These are phyloP conservation scores for Ophonus ardosiacus DNA, from an alignment of 2,888 invertebrate species.

Conservation along the genomic window DNA sequence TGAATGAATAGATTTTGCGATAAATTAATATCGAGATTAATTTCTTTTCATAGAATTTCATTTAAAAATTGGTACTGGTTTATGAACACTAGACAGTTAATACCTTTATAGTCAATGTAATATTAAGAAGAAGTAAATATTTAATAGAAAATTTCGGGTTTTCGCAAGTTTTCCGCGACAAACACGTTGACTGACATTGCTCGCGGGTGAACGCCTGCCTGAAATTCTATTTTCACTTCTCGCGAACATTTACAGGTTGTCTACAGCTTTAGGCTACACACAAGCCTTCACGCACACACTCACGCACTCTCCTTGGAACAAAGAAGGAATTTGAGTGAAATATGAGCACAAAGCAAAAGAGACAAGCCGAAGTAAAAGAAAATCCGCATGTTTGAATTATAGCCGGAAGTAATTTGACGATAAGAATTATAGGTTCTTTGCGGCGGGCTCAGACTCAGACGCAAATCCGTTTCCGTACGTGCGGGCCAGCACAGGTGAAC, in stretches of 20 bases:
- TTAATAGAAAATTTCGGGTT: neutral
- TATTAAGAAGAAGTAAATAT: neutral
- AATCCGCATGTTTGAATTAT: conserved; percentile 61
- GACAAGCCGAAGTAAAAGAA: conserved; percentile 58
- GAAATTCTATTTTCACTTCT: conserved; percentile 25
- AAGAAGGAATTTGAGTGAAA: conserved; percentile 60
- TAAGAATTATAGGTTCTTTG: conserved; percentile 61
- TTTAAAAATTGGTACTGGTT: too few relatives aligned
- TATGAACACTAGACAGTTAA: too few relatives aligned
- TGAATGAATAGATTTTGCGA: too few relatives aligned
- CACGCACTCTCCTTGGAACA: conserved; percentile 36
- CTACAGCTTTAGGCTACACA: conserved; percentile 6
- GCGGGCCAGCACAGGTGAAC: conserved; percentile 13
- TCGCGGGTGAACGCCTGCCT: conserved; percentile 19
- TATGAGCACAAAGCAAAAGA: conserved; percentile 62
- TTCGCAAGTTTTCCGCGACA: neutral
- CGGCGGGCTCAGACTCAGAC: neutral
- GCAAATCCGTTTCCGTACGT: conserved; percentile 47
- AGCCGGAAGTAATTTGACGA: conserved; percentile 64
- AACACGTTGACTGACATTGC: neutral
- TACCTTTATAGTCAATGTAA: neutral
- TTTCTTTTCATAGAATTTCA: too few relatives aligned
- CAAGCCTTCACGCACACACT: conserved; percentile 32
- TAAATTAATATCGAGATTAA: too few relatives aligned
- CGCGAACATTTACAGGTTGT: conserved; percentile 21